Conservation (phyloP, 2,797 vertebrate species). For the Anas flavirostris region DNA sequence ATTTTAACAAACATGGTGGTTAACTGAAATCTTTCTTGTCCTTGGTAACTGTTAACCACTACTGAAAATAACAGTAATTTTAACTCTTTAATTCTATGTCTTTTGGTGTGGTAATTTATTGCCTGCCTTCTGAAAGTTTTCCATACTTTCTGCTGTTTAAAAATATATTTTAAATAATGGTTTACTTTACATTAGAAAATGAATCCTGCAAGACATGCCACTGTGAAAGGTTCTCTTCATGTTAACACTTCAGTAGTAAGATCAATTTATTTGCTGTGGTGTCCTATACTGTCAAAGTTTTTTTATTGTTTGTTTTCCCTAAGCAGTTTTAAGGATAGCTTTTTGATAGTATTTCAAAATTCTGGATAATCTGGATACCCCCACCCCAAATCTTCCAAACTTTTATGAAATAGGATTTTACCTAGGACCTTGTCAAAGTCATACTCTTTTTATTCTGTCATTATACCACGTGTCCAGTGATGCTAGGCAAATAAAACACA, state of each 20-base stretch:
- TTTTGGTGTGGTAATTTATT: neutral
- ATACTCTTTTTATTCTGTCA: neutral
- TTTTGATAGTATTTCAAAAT: neutral
- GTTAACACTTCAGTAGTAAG: neutral
- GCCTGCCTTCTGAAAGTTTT: neutral
- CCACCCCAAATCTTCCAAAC: neutral
- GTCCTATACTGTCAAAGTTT: neutral
- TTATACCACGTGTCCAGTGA: neutral
- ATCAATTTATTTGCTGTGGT: neutral
- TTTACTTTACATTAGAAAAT: neutral
- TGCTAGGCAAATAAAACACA: accelerated
- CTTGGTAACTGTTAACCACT: neutral
- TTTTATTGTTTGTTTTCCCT: neutral
- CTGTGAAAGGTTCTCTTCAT: neutral
- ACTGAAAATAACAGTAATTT: neutral
- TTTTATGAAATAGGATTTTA: neutral
- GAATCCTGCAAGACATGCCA: neutral
- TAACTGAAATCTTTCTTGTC: neutral
- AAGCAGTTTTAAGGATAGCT: neutral
- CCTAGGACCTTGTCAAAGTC: neutral
- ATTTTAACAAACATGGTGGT: neutral
- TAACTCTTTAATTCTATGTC: neutral
- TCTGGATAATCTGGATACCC: neutral
- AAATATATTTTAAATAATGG: neutral
- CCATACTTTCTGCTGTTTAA: neutral